Base-by-base conservation (phyloP, 2,797 vertebrate species). In the Intellagama lesueurii region DNA sequence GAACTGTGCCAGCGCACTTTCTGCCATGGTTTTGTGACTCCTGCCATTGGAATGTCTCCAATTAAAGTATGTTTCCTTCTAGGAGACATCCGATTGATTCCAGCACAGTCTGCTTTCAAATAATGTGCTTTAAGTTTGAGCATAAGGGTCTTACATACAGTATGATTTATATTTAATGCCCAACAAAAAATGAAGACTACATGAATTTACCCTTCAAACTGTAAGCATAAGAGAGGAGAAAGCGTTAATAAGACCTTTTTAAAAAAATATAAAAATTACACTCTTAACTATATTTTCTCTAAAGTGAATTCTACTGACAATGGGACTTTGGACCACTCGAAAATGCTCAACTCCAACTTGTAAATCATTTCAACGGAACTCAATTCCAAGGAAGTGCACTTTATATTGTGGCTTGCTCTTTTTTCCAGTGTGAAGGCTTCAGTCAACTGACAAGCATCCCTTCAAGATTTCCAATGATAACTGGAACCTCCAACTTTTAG, bases 111-210 rank as follows among this genome's bases (percentile, higher is more conserved):
- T 69, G 32, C 17, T 40, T 68, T 14, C 30, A 69, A 80, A 30
- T 35, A 80, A 87, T 79, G 26, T n/a, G 26, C 64, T 77, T 80
- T 56, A 72, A 56, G 47, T 68, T 2, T 47, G 9, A 49, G 35
- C 56, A n/a, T 77, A 19, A 26, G 49, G 35, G 28, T 4, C 52
- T 72, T 44, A 80, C 78, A 80, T 14, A 30, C 30, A 80, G 49
- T 80, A 12, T 90, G 73, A 17, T 89, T 93, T 91, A 22, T 56
- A 87, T 84, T 89, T 30, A 44, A 72, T 90, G 11, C 4, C 91
- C 89, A 78, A 84, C 47, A 88, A 81, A 85, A 49, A 87, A 5
- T 17, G 60, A 64, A 14, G 60, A 64, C 60, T 76, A 47, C 35
- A 26, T 77, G 26, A 86, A 86, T 86, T 86, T 14, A 16, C 64